phyloP scores from a whole-genome alignment of 1,140 invertebrate genomes.

The Dendrolimus kikuchii region DNA sequence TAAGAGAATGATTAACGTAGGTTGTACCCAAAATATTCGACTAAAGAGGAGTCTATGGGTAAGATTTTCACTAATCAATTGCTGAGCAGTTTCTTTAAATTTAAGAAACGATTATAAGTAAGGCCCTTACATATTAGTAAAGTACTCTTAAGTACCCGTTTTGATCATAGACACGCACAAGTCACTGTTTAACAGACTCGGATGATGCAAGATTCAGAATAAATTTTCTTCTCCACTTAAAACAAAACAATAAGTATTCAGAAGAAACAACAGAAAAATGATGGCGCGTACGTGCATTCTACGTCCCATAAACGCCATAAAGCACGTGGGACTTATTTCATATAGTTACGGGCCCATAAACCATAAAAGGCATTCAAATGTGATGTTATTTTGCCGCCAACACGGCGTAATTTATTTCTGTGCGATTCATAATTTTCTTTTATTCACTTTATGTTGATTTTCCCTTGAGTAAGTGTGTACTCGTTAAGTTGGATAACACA shows the following conservation, averaged over 20 bases:
- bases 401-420: slow-evolving; percentile 69
- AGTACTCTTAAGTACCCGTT: too few species aligned
- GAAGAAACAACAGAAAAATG: slow-evolving; percentile 54
- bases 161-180: too few species aligned
- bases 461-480: slow-evolving; percentile 61
- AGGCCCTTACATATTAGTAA: too few species aligned
- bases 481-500: too few species aligned
- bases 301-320: slow-evolving; percentile 52
- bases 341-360: slow-evolving; percentile 69
- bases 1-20: too few species aligned
- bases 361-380: slow-evolving; percentile 72
- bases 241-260: slow-evolving; percentile 13
- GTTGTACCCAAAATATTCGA: too few species aligned
- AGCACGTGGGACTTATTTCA: slow-evolving; percentile 60
- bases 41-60: too few species aligned
- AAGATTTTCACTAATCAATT: too few species aligned
- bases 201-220: too few species aligned
- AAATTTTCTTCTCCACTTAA: not conserved
- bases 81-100: too few species aligned
- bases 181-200: too few species aligned
- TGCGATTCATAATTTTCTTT: slow-evolving; percentile 72
- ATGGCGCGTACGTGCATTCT: slow-evolving; percentile 58
- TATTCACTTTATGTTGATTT: slow-evolving; percentile 73
- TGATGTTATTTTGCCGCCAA: slow-evolving; percentile 72
- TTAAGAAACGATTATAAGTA: too few species aligned